phyloP scores from a whole-genome alignment of 2,888 invertebrate genomes.

The Noctua fimbriata region DNA sequence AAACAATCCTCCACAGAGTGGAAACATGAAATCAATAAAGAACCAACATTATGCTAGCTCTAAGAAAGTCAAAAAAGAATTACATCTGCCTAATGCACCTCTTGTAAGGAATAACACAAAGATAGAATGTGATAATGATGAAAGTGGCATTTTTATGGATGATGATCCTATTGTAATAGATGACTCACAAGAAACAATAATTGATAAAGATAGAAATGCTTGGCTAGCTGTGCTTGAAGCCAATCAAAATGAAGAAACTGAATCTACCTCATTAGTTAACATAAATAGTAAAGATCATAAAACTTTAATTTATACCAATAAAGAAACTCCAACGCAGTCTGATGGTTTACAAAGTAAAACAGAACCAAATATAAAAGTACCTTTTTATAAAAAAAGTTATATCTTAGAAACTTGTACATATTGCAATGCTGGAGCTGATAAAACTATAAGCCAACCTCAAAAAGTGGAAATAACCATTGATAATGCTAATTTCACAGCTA shows the following conservation, averaged over 20 bases:
- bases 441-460: conserved; percentile 50
- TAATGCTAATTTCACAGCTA: conserved; percentile 72
- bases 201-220: conserved; percentile 84
- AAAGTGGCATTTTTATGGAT: conserved; percentile 81
- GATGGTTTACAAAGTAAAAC: conserved; percentile 25
- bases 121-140: conserved; percentile 70
- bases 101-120: conserved; percentile 24
- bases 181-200: conserved; percentile 73
- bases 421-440: conserved; percentile 61
- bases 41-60: conserved; percentile 2
- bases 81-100: not conserved
- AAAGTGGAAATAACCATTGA: conserved; percentile 78
- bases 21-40: conserved; percentile 21
- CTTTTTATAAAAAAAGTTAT: conserved; percentile 79
- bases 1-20: conserved; percentile 10
- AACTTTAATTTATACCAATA: conserved; percentile 28
- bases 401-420: conserved; percentile 73
- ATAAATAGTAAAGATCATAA: conserved; percentile 39
- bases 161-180: conserved; percentile 79
- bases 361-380: conserved; percentile 69
- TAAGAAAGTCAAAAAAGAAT: conserved; percentile 51
- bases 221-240: conserved; percentile 79
- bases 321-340: conserved; percentile 7
- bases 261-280: conserved; percentile 56
- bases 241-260: conserved; percentile 67